phyloP scores from a whole-genome alignment of 2,888 invertebrate species.

The Drosophila multiciliata region DNA sequence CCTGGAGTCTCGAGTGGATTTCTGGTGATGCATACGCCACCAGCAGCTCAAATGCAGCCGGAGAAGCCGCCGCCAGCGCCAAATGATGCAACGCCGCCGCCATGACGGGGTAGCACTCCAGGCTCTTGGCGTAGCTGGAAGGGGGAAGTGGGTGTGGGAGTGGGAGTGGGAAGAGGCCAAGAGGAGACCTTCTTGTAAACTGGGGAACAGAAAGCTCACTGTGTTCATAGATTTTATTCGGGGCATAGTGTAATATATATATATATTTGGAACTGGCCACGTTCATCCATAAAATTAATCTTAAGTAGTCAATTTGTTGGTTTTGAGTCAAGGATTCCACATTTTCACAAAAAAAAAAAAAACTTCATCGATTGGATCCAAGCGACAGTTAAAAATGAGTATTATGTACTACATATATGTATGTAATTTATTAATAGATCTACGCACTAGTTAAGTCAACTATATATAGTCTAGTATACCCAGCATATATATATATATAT shows the following conservation, averaged over 20 bases:
- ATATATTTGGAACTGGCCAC: constrained; percentile 18
- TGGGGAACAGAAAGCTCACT: constrained; percentile 71
- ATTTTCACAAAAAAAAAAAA: constrained; percentile 7
- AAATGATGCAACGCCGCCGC: constrained; percentile 82
- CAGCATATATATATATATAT: background rate
- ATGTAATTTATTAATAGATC: constrained; percentile 57
- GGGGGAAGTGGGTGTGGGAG: background rate
- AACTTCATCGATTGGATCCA: constrained; percentile 15
- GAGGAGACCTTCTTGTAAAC: constrained; percentile 76
- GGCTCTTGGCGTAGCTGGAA: constrained; percentile 44
- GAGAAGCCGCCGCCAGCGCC: constrained; percentile 66
- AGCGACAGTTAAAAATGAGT: constrained; percentile 32
- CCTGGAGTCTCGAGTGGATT: constrained; percentile 68
- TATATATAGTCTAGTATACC: constrained; percentile 31
- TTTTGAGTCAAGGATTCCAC: constrained; percentile 31
- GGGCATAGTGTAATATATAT: constrained; percentile 30
- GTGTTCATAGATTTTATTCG: constrained; percentile 74
- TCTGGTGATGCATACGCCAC: constrained; percentile 47
- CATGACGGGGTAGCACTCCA: constrained; percentile 64
- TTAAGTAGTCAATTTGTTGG: constrained; percentile 80
- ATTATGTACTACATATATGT: constrained; percentile 46
- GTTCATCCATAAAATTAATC: constrained; percentile 41
- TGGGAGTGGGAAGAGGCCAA: constrained; percentile 21
- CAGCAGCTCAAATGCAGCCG: constrained; percentile 56
- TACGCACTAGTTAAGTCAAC: constrained; percentile 45